A percentile compares a stretch with the other conserved stretches of the same genome.
Evolutionary conservation across 2,113 vertebrate species (phyloP).

Genomic region (Forbesichthys agassizii): DNA sequence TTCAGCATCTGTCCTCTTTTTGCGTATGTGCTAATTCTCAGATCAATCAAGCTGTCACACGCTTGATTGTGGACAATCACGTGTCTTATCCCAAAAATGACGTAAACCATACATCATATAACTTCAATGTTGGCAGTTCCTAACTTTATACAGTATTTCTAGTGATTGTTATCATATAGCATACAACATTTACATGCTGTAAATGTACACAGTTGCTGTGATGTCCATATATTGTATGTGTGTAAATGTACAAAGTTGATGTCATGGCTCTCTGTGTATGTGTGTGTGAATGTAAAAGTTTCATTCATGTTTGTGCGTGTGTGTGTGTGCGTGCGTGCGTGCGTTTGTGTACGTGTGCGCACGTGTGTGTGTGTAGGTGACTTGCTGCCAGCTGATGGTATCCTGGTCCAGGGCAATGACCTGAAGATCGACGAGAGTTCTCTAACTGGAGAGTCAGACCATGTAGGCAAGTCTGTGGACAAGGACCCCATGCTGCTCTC

Average conservation of each 20-base stretch:
- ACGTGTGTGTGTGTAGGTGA: constrained; percentile 75
- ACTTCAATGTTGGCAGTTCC: no score
- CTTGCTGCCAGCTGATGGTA: constrained; percentile 86
- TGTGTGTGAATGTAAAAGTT: not conserved
- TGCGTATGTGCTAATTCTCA: no score
- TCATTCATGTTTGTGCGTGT: not conserved
- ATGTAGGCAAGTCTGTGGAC: constrained; percentile 85
- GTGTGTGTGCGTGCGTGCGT: not conserved
- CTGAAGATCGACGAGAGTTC: constrained; percentile 92
- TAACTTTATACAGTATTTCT: no score
- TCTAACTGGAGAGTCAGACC: constrained; percentile 89
- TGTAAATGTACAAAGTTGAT: not conserved
- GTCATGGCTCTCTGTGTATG: not conserved
- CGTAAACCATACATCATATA: no score
- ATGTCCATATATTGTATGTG: not conserved
- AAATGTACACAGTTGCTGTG: no score
- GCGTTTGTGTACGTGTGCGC: not conserved
- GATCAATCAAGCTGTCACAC: no score
- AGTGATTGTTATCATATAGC: no score
- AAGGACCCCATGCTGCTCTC: constrained; percentile 92
- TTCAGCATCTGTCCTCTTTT: no score
- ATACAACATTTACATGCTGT: no score
- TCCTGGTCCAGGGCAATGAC: constrained; percentile 88
- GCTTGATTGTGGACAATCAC: no score
- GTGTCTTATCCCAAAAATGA: no score